These are phyloP conservation scores for Phataginus tetradactyla DNA, from an alignment of 2,797 vertebrate genomes.

Conservation along the genomic window DNA sequence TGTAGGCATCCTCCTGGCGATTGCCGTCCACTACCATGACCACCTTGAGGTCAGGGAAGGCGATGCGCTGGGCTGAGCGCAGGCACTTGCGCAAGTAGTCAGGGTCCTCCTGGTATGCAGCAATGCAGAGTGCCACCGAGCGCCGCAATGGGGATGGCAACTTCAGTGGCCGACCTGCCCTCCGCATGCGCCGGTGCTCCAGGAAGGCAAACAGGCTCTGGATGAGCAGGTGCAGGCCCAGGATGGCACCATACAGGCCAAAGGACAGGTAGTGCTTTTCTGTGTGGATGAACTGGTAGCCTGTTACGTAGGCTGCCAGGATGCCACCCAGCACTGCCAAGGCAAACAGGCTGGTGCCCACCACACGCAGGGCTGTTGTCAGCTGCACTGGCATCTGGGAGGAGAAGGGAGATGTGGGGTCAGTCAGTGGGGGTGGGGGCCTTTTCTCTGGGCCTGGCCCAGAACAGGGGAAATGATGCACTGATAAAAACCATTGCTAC, in stretches of 20 bases:
- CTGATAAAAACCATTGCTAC: background rate
- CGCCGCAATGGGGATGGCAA: slow-evolving; percentile 75
- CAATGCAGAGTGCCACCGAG: slow-evolving; percentile 96
- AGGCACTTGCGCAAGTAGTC: slow-evolving; percentile 98
- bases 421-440: background rate
- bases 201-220: slow-evolving; percentile 98
- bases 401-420: background rate
- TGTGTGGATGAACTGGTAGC: slow-evolving; percentile 99
- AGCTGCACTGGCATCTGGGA: slow-evolving; percentile 93
- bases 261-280: slow-evolving; percentile 99
- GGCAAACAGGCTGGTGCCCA: slow-evolving; percentile 96
- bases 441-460: background rate
- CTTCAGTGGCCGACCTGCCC: slow-evolving; percentile 85
- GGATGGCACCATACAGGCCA: slow-evolving; percentile 97
- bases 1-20: slow-evolving; percentile 94
- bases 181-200: slow-evolving; percentile 95
- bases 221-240: slow-evolving; percentile 95
- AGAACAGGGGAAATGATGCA: background rate
- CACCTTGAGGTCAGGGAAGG: slow-evolving; percentile 95
- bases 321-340: slow-evolving; percentile 96
- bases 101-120: slow-evolving; percentile 97
- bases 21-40: slow-evolving; percentile 99
- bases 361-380: slow-evolving; percentile 92
- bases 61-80: slow-evolving; percentile 92
- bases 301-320: slow-evolving; percentile 96